These are phyloP conservation scores for Podotricha telesiphe DNA, from an alignment of 2,888 invertebrate genomes.

Conservation along the genomic window DNA sequence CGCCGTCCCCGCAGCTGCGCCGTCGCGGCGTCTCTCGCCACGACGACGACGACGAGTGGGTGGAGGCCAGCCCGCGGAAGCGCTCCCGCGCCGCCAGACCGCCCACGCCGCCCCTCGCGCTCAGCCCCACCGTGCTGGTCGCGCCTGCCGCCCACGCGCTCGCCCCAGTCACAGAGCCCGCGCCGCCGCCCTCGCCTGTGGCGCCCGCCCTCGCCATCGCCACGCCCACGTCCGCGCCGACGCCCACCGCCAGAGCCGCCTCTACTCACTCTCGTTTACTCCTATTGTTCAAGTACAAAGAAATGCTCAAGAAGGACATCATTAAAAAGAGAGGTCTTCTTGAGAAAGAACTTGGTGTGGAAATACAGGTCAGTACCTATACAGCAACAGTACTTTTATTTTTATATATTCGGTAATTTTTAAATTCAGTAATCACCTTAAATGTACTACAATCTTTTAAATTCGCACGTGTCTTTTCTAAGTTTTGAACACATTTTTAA, in stretches of 20 bases:
- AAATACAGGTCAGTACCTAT: conserved; percentile 88
- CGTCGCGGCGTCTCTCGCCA: conserved; percentile 62
- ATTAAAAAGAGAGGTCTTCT: conserved; percentile 94
- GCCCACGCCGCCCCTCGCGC: conserved; percentile 50
- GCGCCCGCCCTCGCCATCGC: conserved; percentile 81
- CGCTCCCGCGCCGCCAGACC: conserved; percentile 48
- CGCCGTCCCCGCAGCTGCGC: conserved; percentile 61
- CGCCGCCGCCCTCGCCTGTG: conserved; percentile 80
- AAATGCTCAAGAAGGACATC: conserved; percentile 95
- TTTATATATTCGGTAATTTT: too few species aligned
- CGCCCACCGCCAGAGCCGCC: conserved; percentile 70
- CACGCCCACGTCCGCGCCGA: conserved; percentile 75
- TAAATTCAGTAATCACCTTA: too few species aligned
- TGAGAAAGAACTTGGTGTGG: conserved; percentile 94
- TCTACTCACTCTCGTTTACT: conserved; percentile 86
- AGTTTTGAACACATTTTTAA: too few species aligned
- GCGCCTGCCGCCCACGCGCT: conserved; percentile 51
- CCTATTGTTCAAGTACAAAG: conserved; percentile 93
- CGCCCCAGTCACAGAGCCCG: conserved; percentile 69
- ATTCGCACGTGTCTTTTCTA: too few species aligned
- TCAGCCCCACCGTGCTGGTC: conserved; percentile 52
- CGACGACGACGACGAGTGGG: conserved; percentile 77
- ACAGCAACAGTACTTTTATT: too few species aligned
- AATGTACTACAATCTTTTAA: too few species aligned
- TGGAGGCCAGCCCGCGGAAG: conserved; percentile 69